Conservation (phyloP, 2,797 vertebrate species). For the Pelodytes ibericus region DNA sequence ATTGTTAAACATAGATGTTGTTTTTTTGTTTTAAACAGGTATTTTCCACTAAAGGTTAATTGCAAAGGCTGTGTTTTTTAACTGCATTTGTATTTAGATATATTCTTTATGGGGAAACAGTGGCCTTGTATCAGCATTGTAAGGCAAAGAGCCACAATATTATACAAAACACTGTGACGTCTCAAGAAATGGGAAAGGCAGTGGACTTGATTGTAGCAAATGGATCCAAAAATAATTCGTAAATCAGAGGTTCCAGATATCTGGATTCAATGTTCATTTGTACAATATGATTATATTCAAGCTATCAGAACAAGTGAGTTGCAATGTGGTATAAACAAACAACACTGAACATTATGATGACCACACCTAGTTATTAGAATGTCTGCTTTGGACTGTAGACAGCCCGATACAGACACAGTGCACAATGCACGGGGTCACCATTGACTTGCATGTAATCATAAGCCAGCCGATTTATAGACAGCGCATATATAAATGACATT, state of each 20-base stretch:
- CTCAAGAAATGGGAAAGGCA: constrained; percentile 7
- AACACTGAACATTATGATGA: background rate
- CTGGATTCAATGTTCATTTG: background rate
- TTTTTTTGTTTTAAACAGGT: constrained; percentile 6
- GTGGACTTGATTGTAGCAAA: background rate
- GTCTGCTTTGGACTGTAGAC: constrained; percentile 3
- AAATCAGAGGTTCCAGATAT: background rate
- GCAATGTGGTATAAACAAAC: background rate
- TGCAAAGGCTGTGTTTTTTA: background rate
- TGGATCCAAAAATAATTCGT: background rate
- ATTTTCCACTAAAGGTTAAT: background rate
- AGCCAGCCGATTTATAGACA: background rate
- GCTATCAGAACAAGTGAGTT: background rate
- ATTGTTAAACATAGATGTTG: background rate
- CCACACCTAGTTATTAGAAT: constrained; percentile 1
- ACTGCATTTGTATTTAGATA: background rate
- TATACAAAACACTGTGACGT: background rate
- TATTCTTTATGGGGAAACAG: background rate
- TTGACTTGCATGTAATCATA: background rate
- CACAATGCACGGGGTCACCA: background rate
- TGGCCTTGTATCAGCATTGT: background rate
- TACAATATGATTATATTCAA: background rate
- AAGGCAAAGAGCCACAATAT: background rate
- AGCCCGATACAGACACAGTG: background rate
- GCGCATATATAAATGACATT: background rate